phyloP scores from a whole-genome alignment of 2,888 invertebrate species.

The Galerucella nymphaeae region DNA sequence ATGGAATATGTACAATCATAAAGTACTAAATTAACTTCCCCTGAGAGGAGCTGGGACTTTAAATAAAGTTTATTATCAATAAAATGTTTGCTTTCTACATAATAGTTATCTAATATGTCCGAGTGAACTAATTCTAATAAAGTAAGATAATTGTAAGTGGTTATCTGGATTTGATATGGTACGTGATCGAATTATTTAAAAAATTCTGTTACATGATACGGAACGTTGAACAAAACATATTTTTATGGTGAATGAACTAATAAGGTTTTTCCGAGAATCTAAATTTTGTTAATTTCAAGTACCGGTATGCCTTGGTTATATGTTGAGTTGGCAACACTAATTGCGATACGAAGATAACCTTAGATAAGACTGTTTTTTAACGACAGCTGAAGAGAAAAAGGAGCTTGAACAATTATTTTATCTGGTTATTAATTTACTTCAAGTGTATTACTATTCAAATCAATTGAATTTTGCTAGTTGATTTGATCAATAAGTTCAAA shows the following conservation, averaged over 20 bases:
- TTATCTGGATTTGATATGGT: not conserved
- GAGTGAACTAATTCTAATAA: not conserved
- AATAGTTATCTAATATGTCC: not conserved
- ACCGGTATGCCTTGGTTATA: not conserved
- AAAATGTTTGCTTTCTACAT: not conserved
- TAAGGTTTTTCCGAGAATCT: not conserved
- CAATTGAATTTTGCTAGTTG: too few species aligned
- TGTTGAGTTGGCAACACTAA: not conserved
- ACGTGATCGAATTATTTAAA: not conserved
- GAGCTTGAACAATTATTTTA: not conserved
- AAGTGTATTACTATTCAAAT: not conserved
- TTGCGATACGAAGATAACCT: constrained; percentile 1
- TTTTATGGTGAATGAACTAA: not conserved
- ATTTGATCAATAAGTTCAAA: too few species aligned
- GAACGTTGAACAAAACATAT: constrained; percentile 4
- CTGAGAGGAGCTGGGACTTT: too few species aligned
- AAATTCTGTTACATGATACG: not conserved
- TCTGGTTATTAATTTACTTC: too few species aligned
- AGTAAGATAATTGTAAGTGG: not conserved
- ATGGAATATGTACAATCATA: too few species aligned
- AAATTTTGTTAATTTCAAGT: not conserved
- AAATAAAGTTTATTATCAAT: not conserved
- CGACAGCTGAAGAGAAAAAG: not conserved
- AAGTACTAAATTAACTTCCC: too few species aligned
- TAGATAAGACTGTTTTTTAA: not conserved